phyloP scores from a whole-genome alignment of 1,140 invertebrate genomes.

The Bradysia coprophila region DNA sequence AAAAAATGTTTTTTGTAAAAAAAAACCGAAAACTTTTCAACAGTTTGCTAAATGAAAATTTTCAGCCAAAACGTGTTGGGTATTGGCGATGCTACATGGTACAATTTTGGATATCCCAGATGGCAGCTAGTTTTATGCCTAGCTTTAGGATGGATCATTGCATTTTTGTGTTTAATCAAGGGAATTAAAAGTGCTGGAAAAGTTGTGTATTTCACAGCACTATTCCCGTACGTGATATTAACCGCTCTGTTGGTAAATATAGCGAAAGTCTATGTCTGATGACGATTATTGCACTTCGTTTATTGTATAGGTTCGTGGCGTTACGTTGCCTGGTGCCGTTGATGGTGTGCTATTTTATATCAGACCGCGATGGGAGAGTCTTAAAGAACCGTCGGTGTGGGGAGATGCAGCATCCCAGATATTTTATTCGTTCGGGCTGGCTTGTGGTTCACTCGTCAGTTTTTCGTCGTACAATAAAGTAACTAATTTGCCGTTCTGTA shows the following conservation, averaged over 20 bases:
- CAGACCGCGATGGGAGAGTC: slow-evolving; percentile 35
- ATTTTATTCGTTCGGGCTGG: slow-evolving; percentile 52
- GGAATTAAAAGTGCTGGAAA: slow-evolving; percentile 64
- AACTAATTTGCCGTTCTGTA: slow-evolving; percentile 35
- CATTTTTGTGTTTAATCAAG: slow-evolving; percentile 47
- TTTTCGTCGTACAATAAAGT: slow-evolving; percentile 57
- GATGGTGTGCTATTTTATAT: slow-evolving; percentile 61
- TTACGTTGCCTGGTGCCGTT: slow-evolving; percentile 47
- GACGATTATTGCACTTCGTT: no score
- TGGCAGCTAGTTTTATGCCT: slow-evolving; percentile 40
- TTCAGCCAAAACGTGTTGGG: background rate
- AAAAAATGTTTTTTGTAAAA: no score
- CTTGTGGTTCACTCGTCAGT: slow-evolving; percentile 50
- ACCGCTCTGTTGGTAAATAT: slow-evolving; percentile 25
- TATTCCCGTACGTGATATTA: slow-evolving; percentile 62
- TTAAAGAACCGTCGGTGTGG: slow-evolving; percentile 29
- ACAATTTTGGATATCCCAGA: background rate
- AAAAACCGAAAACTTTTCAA: no score
- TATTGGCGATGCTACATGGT: background rate
- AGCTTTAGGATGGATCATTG: slow-evolving; percentile 49
- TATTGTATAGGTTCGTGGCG: slow-evolving; percentile 37
- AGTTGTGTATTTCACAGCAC: slow-evolving; percentile 55
- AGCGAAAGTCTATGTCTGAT: background rate
- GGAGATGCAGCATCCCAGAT: slow-evolving; percentile 47
- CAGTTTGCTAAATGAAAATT: no score